Evolutionary conservation across 2,888 invertebrate species (phyloP).

Genomic region (Poecilobothrus nobilitatus): DNA sequence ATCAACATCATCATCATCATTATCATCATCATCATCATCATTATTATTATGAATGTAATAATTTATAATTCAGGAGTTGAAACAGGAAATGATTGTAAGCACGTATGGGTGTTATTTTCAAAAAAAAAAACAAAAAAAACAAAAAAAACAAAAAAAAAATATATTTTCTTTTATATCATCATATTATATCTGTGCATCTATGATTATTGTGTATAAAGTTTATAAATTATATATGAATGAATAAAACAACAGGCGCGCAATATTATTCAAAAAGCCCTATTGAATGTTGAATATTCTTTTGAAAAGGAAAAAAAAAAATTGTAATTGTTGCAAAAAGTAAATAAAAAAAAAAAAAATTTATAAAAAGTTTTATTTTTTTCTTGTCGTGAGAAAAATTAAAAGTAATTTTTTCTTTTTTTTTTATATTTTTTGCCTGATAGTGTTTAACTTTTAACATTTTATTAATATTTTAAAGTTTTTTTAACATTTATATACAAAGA

Average conservation of each 20-base stretch:
- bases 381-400: neutral
- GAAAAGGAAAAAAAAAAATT: neutral
- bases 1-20: too few relatives aligned
- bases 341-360: neutral
- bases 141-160: too few relatives aligned
- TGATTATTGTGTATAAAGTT: too few relatives aligned
- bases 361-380: neutral
- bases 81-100: neutral
- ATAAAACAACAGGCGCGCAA: too few relatives aligned
- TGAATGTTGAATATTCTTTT: neutral
- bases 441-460: neutral
- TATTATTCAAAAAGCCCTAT: neutral
- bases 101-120: neutral
- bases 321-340: neutral
- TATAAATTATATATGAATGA: too few relatives aligned
- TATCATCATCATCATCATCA: too few relatives aligned
- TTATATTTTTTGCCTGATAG: too few relatives aligned
- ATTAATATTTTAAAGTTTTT: neutral
- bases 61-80: constrained; percentile 2
- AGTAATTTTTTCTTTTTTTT: neutral
- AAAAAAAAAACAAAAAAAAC: too few relatives aligned
- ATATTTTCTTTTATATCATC: too few relatives aligned
- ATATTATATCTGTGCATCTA: too few relatives aligned
- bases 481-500: neutral
- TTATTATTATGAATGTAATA: too few relatives aligned